phyloP scores from a whole-genome alignment of 2,888 invertebrate genomes.

The Allophyes oxyacanthae region DNA sequence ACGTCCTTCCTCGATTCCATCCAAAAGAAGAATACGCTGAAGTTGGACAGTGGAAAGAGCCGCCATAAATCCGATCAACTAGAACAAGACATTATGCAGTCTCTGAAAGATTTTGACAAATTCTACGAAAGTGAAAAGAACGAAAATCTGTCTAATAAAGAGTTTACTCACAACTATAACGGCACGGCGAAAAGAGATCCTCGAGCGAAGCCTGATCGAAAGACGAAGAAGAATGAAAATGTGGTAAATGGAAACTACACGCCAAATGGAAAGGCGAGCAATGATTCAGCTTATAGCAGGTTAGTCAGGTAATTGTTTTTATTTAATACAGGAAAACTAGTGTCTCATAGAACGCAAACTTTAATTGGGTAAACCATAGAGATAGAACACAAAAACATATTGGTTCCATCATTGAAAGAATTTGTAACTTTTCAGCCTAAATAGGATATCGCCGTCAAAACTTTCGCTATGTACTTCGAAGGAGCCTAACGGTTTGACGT shows the following conservation, averaged over 20 bases:
- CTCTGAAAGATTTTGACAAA: conserved; percentile 86
- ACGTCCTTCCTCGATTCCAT: conserved; percentile 88
- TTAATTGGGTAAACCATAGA: not conserved
- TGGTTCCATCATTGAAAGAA: conserved; percentile 3
- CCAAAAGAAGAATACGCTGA: conserved; percentile 78
- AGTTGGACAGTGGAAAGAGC: conserved; percentile 76
- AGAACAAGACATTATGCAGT: conserved; percentile 86
- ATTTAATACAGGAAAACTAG: conserved; percentile 9
- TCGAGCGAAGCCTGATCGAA: conserved; percentile 73
- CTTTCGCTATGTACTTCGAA: conserved; percentile 81
- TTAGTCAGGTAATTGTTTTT: conserved; percentile 86
- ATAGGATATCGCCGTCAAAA: conserved; percentile 85
- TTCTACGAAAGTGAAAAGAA: conserved; percentile 82
- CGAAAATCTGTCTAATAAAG: conserved; percentile 72
- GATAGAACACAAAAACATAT: not conserved
- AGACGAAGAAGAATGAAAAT: conserved; percentile 74
- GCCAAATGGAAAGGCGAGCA: conserved; percentile 80
- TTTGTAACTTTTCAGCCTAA: conserved; percentile 69
- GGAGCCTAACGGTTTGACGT: conserved; percentile 73
- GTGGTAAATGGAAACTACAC: conserved; percentile 79
- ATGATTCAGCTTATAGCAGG: conserved; percentile 96
- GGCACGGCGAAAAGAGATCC: conserved; percentile 74
- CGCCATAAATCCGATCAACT: conserved; percentile 84
- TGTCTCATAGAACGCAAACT: not conserved
- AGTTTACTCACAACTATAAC: conserved; percentile 66